Percentiles rank a stretch among this genome's conserved stretches.
Conservation (phyloP, 2,113 vertebrate species). For the Octodon degus region DNA sequence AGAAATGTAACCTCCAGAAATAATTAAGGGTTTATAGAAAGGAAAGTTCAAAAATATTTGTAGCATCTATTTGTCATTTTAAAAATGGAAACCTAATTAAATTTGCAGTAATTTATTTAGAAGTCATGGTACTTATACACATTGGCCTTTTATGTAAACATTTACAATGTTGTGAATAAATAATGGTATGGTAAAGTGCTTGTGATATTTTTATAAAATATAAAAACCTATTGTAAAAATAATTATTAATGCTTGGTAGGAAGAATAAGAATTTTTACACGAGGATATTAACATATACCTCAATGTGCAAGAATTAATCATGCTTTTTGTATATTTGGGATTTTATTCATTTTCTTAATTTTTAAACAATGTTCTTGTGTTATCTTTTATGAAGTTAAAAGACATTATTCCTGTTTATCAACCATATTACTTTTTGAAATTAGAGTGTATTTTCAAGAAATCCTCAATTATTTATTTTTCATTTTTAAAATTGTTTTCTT, state of each 20-base stretch:
- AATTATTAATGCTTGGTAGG: slow-evolving; percentile 1
- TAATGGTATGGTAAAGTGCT: neutral
- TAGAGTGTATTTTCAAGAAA: neutral
- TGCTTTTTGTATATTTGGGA: neutral
- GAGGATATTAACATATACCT: neutral
- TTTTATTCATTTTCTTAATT: slow-evolving; percentile 29
- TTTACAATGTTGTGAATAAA: neutral
- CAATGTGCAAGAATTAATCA: neutral
- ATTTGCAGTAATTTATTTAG: neutral
- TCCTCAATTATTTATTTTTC: neutral
- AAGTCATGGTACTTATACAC: neutral
- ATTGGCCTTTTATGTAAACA: neutral
- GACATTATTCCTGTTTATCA: neutral
- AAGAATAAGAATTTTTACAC: neutral
- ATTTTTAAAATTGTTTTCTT: neutral
- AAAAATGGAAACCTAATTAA: slow-evolving; percentile 20
- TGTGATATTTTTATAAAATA: neutral
- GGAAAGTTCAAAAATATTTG: neutral
- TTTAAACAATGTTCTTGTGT: neutral
- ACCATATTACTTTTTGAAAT: neutral
- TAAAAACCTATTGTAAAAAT: neutral
- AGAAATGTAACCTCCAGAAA: neutral
- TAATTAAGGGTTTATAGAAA: neutral
- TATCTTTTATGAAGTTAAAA: neutral
- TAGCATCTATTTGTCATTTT: neutral